These are phyloP conservation scores for Nomada lathburiana DNA, from an alignment of 2,888 invertebrate genomes.

Conservation along the genomic window DNA sequence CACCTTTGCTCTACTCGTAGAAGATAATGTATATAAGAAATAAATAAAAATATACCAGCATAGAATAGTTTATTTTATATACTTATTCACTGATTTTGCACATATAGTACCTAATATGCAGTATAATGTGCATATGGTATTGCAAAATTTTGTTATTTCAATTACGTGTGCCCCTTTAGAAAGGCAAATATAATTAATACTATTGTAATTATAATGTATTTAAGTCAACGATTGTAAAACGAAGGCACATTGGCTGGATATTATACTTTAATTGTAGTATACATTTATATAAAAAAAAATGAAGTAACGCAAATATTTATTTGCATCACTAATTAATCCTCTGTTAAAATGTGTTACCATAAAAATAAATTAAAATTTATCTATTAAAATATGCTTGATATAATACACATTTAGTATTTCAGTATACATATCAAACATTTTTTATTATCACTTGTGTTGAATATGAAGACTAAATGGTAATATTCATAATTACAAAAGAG, in stretches of 20 bases:
- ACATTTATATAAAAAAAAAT: neutral
- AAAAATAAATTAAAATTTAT: conserved; percentile 18
- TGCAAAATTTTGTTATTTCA: conserved; percentile 26
- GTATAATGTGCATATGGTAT: conserved; percentile 22
- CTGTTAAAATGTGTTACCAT: neutral
- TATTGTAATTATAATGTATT: neutral
- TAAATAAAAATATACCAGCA: conserved; percentile 12
- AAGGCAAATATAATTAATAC: conserved; percentile 10
- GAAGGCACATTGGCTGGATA: conserved; percentile 23
- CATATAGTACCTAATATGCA: conserved; percentile 15
- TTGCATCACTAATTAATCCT: conserved; percentile 4
- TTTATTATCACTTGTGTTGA: conserved; percentile 38
- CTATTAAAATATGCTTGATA: conserved; percentile 23
- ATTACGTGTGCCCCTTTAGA: conserved; percentile 3
- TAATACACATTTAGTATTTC: conserved; percentile 21
- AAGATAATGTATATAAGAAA: conserved; percentile 34
- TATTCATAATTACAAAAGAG: conserved; percentile 18
- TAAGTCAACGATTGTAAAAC: conserved; percentile 14
- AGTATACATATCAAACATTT: conserved; percentile 44
- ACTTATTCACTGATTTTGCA: conserved; percentile 13
- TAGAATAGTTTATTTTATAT: conserved; percentile 25
- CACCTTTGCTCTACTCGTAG: conserved; percentile 13
- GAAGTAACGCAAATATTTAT: conserved; percentile 6
- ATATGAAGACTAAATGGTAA: conserved; percentile 19
- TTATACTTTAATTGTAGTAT: neutral